These are phyloP conservation scores for Pachypeltis micranthus DNA, from an alignment of 1,140 invertebrate genomes.

Conservation along the genomic window DNA sequence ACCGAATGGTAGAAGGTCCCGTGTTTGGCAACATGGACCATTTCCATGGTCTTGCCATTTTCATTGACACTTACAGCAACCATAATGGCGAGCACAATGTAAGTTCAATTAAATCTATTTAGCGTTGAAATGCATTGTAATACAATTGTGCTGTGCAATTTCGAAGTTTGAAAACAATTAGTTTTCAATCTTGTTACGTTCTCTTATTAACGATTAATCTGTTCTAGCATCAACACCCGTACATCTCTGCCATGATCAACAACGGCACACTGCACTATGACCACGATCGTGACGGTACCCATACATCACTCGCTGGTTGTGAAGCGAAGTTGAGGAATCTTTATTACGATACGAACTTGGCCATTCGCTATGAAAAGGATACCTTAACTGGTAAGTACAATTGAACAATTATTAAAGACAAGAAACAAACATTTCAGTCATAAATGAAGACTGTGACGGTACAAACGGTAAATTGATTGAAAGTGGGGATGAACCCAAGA, in stretches of 20 bases:
- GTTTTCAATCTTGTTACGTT: conserved; percentile 7
- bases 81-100: conserved; percentile 98
- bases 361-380: conserved; percentile 85
- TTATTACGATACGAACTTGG: conserved; percentile 79
- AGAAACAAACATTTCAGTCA: too few species aligned
- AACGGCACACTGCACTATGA: conserved; percentile 93
- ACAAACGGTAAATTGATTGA: too few species aligned
- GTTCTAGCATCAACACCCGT: conserved; percentile 71
- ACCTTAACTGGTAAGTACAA: conserved; percentile 64
- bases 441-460: too few species aligned
- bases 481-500: too few species aligned
- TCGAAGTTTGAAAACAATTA: too few species aligned
- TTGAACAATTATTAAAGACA: too few species aligned
- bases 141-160: too few species aligned
- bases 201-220: conserved; percentile 1
- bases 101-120: conserved; percentile 37
- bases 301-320: conserved; percentile 89
- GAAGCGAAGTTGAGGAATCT: conserved; percentile 89
- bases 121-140: too few species aligned
- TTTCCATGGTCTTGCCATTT: conserved; percentile 84
- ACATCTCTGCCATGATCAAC: conserved; percentile 96
- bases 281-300: conserved; percentile 95
- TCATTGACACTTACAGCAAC: conserved; percentile 98
- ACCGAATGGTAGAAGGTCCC: conserved; percentile 69
- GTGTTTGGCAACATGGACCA: conserved; percentile 93